Evolutionary conservation across 1,140 invertebrate genomes (phyloP).

Genomic region (Solen grandis): DNA sequence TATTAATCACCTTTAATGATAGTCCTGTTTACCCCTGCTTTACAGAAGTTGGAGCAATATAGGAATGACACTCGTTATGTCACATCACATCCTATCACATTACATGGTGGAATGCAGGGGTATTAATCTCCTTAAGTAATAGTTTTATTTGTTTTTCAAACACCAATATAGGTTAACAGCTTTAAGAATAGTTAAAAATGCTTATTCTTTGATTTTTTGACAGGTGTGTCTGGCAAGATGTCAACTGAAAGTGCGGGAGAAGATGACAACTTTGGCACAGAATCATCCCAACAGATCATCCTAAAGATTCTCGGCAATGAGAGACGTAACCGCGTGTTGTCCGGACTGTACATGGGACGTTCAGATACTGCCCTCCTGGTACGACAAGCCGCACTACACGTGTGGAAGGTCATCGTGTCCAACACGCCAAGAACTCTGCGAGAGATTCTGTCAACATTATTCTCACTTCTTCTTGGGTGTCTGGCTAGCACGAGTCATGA

Average conservation of each 20-base stretch:
- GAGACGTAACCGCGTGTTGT: conserved; percentile 94
- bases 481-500: conserved; percentile 97
- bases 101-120: no score
- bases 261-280: conserved; percentile 99
- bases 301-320: conserved; percentile 93
- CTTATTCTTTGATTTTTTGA: conserved; percentile 40
- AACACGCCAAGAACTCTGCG: conserved; percentile 98
- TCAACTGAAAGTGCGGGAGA: conserved; percentile 98
- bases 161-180: no score
- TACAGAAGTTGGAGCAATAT: no score
- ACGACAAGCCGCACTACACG: conserved; percentile 97
- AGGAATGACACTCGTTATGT: no score
- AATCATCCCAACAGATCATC: conserved; percentile 96
- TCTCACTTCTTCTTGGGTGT: conserved; percentile 94
- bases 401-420: conserved; percentile 98
- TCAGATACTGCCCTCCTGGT: conserved; percentile 98
- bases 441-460: conserved; percentile 97
- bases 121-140: no score
- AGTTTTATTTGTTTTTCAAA: no score
- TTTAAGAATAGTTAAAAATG: no score
- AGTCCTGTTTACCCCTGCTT: no score
- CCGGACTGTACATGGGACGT: conserved; percentile 98
- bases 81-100: no score
- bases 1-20: no score
- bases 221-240: conserved; percentile 98